Percentiles rank a stretch among this genome's conserved stretches.
Conservation (phyloP, 2,888 invertebrate species). For the Drosophila meridiana region DNA sequence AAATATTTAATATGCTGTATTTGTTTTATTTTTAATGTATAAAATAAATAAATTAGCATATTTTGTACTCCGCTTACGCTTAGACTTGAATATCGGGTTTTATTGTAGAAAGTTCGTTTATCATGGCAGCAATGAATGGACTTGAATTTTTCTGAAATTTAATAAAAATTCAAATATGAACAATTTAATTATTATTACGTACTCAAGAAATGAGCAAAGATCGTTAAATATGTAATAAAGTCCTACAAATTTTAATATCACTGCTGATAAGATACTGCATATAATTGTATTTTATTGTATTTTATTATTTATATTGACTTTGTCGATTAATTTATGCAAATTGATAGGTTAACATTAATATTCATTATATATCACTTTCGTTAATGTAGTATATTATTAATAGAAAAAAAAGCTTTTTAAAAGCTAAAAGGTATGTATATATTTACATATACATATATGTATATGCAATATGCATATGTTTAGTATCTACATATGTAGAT, state of each 20-base stretch:
- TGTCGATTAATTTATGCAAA: neutral
- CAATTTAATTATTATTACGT: neutral
- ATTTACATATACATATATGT: neutral
- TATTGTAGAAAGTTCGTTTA: conserved; percentile 49
- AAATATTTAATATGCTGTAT: conserved; percentile 25
- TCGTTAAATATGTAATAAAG: conserved; percentile 15
- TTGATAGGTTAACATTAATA: neutral
- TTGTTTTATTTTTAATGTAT: conserved; percentile 1
- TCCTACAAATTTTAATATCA: neutral
- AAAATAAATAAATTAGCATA: conserved; percentile 37
- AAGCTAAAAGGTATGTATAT: too few relatives aligned
- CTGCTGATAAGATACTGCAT: neutral
- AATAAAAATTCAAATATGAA: conserved; percentile 18
- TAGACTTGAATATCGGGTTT: conserved; percentile 49
- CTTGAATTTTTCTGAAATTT: conserved; percentile 11
- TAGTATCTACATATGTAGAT: neutral
- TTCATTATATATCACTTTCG: neutral
- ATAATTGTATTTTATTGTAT: neutral
- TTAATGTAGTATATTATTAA: neutral
- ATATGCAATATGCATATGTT: neutral
- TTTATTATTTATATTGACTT: neutral
- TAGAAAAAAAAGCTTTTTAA: neutral
- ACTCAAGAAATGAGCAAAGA: neutral
- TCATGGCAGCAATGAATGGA: conserved; percentile 37
- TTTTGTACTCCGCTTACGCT: conserved; percentile 18